phyloP scores from a whole-genome alignment of 2,888 invertebrate genomes.

The Drosophila demipolita region DNA sequence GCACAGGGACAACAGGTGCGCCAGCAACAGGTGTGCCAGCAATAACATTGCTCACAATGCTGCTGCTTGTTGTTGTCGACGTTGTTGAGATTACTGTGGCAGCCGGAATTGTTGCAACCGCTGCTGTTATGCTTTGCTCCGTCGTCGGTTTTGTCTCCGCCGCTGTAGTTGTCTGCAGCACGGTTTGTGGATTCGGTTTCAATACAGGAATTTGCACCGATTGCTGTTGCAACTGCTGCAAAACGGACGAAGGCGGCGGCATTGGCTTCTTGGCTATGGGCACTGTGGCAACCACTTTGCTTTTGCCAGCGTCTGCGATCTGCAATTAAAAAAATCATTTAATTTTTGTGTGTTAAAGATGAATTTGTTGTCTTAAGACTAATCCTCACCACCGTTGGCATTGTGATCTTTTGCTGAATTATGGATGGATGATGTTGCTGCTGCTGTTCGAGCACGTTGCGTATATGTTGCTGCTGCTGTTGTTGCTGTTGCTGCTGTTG shows the following conservation, averaged over 20 bases:
- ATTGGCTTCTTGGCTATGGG: slow-evolving; percentile 44
- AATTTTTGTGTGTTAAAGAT: too few species aligned
- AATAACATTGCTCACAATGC: slow-evolving; percentile 9
- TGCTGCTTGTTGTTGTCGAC: slow-evolving; percentile 14
- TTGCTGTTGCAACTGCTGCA: slow-evolving; percentile 42
- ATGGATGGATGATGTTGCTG: slow-evolving; percentile 75
- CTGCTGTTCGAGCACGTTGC: slow-evolving; percentile 63
- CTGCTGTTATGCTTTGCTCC: slow-evolving; percentile 15
- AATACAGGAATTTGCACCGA: slow-evolving; percentile 39
- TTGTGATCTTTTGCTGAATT: slow-evolving; percentile 80
- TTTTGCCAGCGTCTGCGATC: slow-evolving; percentile 44
- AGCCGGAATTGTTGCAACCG: slow-evolving; percentile 25
- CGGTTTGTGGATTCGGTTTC: slow-evolving; percentile 30
- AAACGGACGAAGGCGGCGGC: slow-evolving; percentile 19
- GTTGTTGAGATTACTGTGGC: slow-evolving; percentile 23
- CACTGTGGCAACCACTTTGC: slow-evolving; percentile 48
- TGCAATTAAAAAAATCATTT: slow-evolving; percentile 7
- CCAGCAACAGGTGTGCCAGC: neutral
- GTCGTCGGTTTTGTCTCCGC: slow-evolving; percentile 11
- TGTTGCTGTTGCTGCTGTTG: slow-evolving; percentile 71
- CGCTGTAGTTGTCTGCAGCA: slow-evolving; percentile 33
- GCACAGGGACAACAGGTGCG: slow-evolving; percentile 6
- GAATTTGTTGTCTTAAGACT: too few species aligned
- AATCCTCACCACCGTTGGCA: slow-evolving; percentile 54
- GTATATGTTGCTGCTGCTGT: slow-evolving; percentile 82